A percentile compares a stretch with the other conserved stretches of the same genome.
phyloP scores from a whole-genome alignment of 1,140 invertebrate species.

The Camponotus floridanus region DNA sequence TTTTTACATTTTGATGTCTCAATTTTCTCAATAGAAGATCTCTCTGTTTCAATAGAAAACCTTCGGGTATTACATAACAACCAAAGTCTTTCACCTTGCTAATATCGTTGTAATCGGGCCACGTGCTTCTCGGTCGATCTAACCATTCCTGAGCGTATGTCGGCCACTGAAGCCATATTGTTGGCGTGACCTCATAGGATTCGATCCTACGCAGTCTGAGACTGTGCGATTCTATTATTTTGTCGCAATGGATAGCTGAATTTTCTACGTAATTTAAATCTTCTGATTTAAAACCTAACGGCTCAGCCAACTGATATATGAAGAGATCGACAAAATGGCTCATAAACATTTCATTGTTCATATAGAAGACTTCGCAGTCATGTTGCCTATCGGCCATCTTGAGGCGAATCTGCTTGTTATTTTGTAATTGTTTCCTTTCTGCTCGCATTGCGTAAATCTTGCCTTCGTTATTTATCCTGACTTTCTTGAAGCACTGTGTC shows the following conservation, averaged over 20 bases:
- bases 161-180: constrained; percentile 89
- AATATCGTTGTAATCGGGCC: constrained; percentile 89
- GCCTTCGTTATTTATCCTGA: constrained; percentile 75
- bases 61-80: constrained; percentile 90
- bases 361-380: constrained; percentile 86
- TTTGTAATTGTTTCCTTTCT: constrained; percentile 68
- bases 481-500: constrained; percentile 77
- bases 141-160: constrained; percentile 89
- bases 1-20: background rate
- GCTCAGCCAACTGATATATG: constrained; percentile 85
- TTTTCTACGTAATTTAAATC: constrained; percentile 86
- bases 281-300: constrained; percentile 85
- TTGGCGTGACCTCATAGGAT: constrained; percentile 88
- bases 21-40: background rate
- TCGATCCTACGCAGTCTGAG: constrained; percentile 79
- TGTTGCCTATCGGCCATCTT: constrained; percentile 81
- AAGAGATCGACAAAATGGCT: constrained; percentile 88
- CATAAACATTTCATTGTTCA: constrained; percentile 89
- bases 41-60: constrained; percentile 87
- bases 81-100: constrained; percentile 89
- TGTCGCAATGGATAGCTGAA: constrained; percentile 88
- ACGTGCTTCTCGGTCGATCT: constrained; percentile 87
- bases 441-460: constrained; percentile 76
- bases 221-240: constrained; percentile 71
- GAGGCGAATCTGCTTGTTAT: constrained; percentile 84